Base-by-base conservation (phyloP, 2,113 vertebrate genomes). In the Prunella fulvescens region DNA sequence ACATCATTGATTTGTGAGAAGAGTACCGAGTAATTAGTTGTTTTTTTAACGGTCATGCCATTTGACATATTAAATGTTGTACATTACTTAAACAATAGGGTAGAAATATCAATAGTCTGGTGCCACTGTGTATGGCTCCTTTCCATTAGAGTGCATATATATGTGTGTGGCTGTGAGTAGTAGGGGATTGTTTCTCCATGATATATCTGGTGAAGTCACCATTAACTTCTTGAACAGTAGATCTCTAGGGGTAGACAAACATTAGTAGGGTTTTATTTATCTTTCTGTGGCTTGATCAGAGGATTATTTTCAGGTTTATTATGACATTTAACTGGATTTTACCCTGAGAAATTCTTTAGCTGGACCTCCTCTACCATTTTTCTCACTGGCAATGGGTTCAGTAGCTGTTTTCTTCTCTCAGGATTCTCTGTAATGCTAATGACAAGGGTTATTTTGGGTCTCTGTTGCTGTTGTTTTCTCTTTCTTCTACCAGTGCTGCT, bases 51-150 rank as follows among this genome's bases (percentile, higher is more conserved):
- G 0, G 85, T 95, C 85, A 45, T 88, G 90, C 64, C 88, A 94
- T 94, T 94, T 95, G 82, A 96, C 92, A 93, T 97, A 92, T 90
- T 94, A 95, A 96, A 94, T 86, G 66, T 73, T 94, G 76, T 67
- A 50, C 86, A 96, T 96, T 96, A 95, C 83, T 94, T 96, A 95
- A 92, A 92, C 83, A 90, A 79, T 44, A 76, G 64, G 33, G 58
- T 81, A 84, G 45, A 91, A 97, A 90, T 97, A 93, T 96, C 95
- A 95, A 96, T 97, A 97, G 87, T 93, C 92, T 96, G 94, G 96
- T 97, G 92, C 96, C 92, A 92, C 54, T 64, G 35, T 77, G 91
- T 81, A 95, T 88, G 77, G 35, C 81, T 96, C 50, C 76, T 95
- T 95, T 95, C 96, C 95, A 95, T 97, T 96, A 93, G 91, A 92